Evolutionary conservation across 2,797 vertebrate species (phyloP).

Genomic region (Margarornis squamiger): DNA sequence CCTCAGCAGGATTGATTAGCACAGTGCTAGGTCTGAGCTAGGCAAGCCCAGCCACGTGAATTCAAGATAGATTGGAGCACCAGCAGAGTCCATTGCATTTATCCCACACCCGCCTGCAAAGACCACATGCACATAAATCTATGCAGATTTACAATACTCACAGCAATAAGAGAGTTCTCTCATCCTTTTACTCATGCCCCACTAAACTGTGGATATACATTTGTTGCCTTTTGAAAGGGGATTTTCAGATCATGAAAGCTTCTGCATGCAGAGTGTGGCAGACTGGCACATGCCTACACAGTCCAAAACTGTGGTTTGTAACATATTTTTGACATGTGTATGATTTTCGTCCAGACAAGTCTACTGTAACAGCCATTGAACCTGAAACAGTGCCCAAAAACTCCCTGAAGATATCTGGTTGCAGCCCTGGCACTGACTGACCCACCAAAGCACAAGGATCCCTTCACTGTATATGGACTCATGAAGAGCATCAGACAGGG

Average conservation of each 20-base stretch:
- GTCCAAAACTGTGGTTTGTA: not conserved
- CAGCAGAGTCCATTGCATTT: not conserved
- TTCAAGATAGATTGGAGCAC: fast-evolving
- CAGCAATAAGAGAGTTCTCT: not conserved
- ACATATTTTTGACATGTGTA: not conserved
- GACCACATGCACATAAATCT: not conserved
- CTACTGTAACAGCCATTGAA: not conserved
- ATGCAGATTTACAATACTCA: not conserved
- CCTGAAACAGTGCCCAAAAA: not conserved
- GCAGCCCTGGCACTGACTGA: not conserved
- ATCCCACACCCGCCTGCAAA: not conserved
- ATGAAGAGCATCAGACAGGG: not conserved
- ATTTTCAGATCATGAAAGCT: not conserved
- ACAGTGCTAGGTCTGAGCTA: not conserved
- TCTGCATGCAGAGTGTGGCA: not conserved
- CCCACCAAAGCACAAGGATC: not conserved
- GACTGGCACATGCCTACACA: fast-evolving
- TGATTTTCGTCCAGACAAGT: not conserved
- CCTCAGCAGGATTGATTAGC: not conserved
- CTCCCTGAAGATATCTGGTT: not conserved
- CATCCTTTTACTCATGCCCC: not conserved
- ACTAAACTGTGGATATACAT: not conserved
- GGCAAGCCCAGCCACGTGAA: not conserved
- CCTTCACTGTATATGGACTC: not conserved
- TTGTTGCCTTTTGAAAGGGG: not conserved